Evolutionary conservation across 2,888 invertebrate species (phyloP).

Genomic region (Steromphala cineraria): DNA sequence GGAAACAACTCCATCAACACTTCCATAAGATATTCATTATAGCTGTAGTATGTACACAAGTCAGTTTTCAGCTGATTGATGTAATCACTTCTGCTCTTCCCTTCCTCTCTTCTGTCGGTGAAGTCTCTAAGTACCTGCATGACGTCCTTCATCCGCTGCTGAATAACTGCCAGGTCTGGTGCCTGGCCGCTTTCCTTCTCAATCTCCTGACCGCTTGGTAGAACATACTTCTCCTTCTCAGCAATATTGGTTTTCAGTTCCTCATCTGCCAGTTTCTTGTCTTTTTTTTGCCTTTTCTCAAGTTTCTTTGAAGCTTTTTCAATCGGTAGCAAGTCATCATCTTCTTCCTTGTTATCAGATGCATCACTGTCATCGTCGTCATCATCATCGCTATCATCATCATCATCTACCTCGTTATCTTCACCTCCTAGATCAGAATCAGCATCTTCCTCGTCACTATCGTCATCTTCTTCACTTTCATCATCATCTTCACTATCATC

Average conservation of each 20-base stretch:
- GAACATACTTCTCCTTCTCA: slow-evolving; percentile 80
- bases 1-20: slow-evolving; percentile 79
- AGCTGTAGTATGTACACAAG: slow-evolving; percentile 95
- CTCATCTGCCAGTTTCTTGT: slow-evolving; percentile 84
- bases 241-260: slow-evolving; percentile 88
- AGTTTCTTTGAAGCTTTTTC: slow-evolving; percentile 89
- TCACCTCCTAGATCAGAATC: slow-evolving; percentile 64
- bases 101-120: slow-evolving; percentile 75
- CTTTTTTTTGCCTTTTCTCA: slow-evolving; percentile 83
- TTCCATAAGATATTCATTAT: slow-evolving; percentile 96
- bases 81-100: slow-evolving; percentile 84
- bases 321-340: slow-evolving; percentile 81
- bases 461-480: slow-evolving; percentile 36
- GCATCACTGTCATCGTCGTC: slow-evolving; percentile 43
- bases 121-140: slow-evolving; percentile 88
- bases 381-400: slow-evolving; percentile 75
- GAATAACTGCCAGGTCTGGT: slow-evolving; percentile 84
- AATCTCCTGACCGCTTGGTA: slow-evolving; percentile 86
- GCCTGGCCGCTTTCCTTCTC: slow-evolving; percentile 78
- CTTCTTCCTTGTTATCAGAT: slow-evolving; percentile 30
- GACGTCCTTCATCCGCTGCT: slow-evolving; percentile 91
- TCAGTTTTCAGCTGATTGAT: slow-evolving; percentile 86
- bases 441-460: slow-evolving; percentile 41
- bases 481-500: slow-evolving; percentile 9
- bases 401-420: slow-evolving; percentile 73